These are phyloP conservation scores for Zingel zingel DNA, from an alignment of 2,113 vertebrate species.

Conservation along the genomic window DNA sequence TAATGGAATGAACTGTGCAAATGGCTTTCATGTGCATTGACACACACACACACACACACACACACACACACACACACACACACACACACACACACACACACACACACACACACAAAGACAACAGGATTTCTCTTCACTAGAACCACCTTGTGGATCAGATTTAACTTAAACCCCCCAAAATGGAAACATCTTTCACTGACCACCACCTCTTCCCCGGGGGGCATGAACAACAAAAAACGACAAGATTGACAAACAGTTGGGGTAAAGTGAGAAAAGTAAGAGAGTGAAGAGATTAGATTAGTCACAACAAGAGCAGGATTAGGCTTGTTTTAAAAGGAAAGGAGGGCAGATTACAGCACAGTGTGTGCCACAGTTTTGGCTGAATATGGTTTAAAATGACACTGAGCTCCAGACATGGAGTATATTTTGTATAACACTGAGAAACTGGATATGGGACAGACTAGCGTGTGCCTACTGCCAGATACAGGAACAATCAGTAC, in stretches of 20 bases:
- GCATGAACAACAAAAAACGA: conserved; percentile 7
- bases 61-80: conserved; percentile 13
- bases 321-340: conserved; percentile 55
- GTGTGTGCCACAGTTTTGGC: conserved; percentile 28
- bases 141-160: conserved; percentile 9
- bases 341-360: conserved; percentile 43
- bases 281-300: conserved; percentile 41
- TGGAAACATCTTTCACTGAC: conserved; percentile 6
- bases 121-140: conserved; percentile 20
- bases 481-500: not conserved
- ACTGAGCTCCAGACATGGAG: conserved; percentile 16
- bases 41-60: not conserved
- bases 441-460: conserved; percentile 40
- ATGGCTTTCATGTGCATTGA: conserved; percentile 53
- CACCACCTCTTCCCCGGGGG: not conserved
- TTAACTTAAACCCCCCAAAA: conserved; percentile 9
- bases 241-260: conserved; percentile 29
- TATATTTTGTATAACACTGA: conserved; percentile 18
- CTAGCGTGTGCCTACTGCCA: not conserved
- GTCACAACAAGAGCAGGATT: conserved; percentile 64
- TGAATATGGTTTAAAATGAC: conserved; percentile 48
- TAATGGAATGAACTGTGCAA: conserved; percentile 71
- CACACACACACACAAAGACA: not conserved
- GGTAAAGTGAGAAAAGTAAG: conserved; percentile 22
- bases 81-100: conserved; percentile 8